These are phyloP conservation scores for Acrobasis repandana DNA, from an alignment of 2,888 invertebrate species.

Conservation along the genomic window DNA sequence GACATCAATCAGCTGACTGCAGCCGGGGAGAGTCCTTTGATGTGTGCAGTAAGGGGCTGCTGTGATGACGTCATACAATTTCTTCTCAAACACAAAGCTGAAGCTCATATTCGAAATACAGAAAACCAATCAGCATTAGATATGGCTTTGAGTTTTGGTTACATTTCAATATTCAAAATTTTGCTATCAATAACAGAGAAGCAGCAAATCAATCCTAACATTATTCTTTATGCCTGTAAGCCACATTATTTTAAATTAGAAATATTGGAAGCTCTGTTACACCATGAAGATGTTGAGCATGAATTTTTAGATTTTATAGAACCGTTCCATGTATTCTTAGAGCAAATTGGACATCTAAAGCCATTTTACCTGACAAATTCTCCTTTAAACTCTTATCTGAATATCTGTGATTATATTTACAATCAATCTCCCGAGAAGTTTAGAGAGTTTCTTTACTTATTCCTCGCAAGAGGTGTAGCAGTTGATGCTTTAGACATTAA, in stretches of 20 bases:
- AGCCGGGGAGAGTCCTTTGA: constrained; percentile 64
- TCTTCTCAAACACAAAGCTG: constrained; percentile 63
- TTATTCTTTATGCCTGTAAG: constrained; percentile 66
- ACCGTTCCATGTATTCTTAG: constrained; percentile 51
- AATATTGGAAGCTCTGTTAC: constrained; percentile 64
- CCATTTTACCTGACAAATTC: constrained; percentile 59
- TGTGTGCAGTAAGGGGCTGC: constrained; percentile 58
- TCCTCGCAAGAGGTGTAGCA: constrained; percentile 64
- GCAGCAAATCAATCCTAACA: constrained; percentile 54
- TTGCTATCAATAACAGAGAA: constrained; percentile 56
- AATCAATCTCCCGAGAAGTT: constrained; percentile 59
- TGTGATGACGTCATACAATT: constrained; percentile 60
- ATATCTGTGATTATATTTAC: constrained; percentile 72
- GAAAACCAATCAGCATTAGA: constrained; percentile 61
- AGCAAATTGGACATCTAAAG: constrained; percentile 50
- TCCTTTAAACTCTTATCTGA: constrained; percentile 66
- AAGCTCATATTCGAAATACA: constrained; percentile 62
- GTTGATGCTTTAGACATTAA: constrained; percentile 61
- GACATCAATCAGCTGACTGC: constrained; percentile 61
- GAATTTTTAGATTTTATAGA: constrained; percentile 67
- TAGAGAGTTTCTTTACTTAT: constrained; percentile 63
- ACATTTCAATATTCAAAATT: constrained; percentile 54
- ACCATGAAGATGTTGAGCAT: constrained; percentile 63
- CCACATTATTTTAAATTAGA: constrained; percentile 71
- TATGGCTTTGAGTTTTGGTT: constrained; percentile 58